A percentile compares a stretch with the other conserved stretches of the same genome.
These are phyloP conservation scores for Labia minor DNA, from an alignment of 2,888 invertebrate species.

Conservation along the genomic window DNA sequence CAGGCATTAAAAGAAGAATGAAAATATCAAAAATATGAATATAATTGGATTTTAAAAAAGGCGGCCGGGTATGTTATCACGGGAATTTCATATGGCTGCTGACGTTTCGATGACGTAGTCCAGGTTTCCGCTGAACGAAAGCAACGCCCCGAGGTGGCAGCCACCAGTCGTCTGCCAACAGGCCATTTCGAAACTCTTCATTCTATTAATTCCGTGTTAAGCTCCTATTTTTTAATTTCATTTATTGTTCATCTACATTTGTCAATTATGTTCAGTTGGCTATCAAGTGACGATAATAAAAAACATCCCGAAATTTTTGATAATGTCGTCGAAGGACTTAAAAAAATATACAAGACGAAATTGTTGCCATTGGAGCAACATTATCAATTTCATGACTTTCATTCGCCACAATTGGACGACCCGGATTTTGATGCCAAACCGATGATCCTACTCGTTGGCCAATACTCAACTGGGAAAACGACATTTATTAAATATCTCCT, in stretches of 20 bases:
- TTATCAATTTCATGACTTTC: slow-evolving; percentile 91
- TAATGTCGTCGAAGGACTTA: slow-evolving; percentile 88
- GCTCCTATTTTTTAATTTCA: too few relatives aligned
- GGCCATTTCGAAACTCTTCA: not conserved
- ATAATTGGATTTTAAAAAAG: too few relatives aligned
- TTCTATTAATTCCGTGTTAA: not conserved
- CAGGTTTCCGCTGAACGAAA: not conserved
- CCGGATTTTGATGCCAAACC: slow-evolving; percentile 98
- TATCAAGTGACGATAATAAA: slow-evolving; percentile 29
- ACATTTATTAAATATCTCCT: slow-evolving; percentile 90
- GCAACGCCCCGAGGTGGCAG: not conserved
- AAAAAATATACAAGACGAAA: slow-evolving; percentile 84
- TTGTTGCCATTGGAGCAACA: slow-evolving; percentile 77
- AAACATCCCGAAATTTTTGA: slow-evolving; percentile 42
- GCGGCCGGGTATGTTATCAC: too few relatives aligned
- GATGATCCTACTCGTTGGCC: slow-evolving; percentile 94
- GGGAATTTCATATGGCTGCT: not conserved
- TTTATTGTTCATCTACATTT: too few relatives aligned
- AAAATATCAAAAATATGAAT: too few relatives aligned
- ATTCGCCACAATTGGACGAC: slow-evolving; percentile 87
- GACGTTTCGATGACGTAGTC: not conserved
- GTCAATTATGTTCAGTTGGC: slow-evolving; percentile 32
- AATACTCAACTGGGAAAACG: slow-evolving; percentile 97
- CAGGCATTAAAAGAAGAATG: too few relatives aligned
- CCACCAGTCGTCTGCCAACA: not conserved